A percentile compares a stretch with the other conserved stretches of the same genome.
phyloP scores from a whole-genome alignment of 2,797 vertebrate genomes.

The Oryzias sinensis region DNA sequence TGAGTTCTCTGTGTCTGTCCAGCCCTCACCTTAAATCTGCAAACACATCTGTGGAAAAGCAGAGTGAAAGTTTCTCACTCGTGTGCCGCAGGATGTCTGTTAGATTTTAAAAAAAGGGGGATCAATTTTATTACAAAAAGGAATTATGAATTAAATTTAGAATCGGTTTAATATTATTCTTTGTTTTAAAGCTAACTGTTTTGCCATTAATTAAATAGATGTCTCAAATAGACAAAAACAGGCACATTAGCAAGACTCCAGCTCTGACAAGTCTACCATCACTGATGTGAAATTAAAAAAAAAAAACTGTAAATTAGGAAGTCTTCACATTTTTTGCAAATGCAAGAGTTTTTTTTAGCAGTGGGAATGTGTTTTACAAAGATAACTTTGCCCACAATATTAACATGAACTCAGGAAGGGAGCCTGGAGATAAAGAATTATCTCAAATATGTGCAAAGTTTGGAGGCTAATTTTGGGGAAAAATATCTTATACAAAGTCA shows the following conservation, averaged over 20 bases:
- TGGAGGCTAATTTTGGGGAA: too few species aligned
- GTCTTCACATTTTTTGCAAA: too few species aligned
- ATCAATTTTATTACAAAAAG: too few species aligned
- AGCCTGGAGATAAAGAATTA: neutral
- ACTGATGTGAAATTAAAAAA: neutral
- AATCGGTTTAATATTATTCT: too few species aligned
- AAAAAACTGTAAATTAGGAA: neutral
- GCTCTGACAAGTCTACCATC: neutral
- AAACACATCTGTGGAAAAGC: constrained; percentile 1
- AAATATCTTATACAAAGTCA: too few species aligned
- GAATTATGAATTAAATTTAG: too few species aligned
- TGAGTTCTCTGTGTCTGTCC: constrained; percentile 12
- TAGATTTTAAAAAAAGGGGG: too few species aligned
- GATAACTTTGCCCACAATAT: neutral
- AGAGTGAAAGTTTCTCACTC: constrained; percentile 2
- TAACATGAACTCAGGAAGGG: neutral
- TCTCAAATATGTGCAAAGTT: too few species aligned
- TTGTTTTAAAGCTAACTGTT: too few species aligned
- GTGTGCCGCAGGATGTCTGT: neutral
- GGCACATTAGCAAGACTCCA: neutral
- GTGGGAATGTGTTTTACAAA: neutral
- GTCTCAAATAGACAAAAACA: too few species aligned
- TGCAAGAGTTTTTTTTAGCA: neutral
- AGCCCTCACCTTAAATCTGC: constrained; percentile 10
- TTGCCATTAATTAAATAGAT: too few species aligned